Conservation (phyloP, 1,140 invertebrate species). For the Bathynomus jamesi region DNA sequence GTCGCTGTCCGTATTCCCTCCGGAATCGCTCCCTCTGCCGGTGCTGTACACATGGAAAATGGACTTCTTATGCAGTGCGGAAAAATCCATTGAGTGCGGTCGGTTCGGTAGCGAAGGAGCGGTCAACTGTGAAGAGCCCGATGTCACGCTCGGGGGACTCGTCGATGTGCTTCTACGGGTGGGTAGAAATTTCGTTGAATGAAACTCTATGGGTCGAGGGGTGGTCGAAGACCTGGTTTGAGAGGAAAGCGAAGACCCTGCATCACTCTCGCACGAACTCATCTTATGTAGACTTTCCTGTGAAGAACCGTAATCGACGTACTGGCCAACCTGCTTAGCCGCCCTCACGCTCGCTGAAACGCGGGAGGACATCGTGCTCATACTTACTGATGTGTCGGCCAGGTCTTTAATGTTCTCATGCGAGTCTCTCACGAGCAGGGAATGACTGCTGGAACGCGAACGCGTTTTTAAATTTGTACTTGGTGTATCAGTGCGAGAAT, state of each 20-base stretch:
- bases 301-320: constrained; percentile 34
- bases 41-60: constrained; percentile 29
- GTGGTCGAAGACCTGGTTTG: constrained; percentile 34
- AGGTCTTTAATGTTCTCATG: constrained; percentile 29
- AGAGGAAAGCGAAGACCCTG: constrained; percentile 33
- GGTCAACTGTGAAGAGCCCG: constrained; percentile 25
- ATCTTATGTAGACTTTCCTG: constrained; percentile 35
- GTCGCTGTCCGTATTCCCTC: constrained; percentile 34
- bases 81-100: constrained; percentile 30
- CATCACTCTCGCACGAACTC: constrained; percentile 36
- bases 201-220: constrained; percentile 27
- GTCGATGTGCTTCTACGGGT: constrained; percentile 32
- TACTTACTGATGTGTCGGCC: constrained; percentile 22
- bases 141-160: constrained; percentile 30
- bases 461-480: background rate
- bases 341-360: constrained; percentile 31
- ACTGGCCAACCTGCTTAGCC: constrained; percentile 32
- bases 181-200: constrained; percentile 23
- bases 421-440: constrained; percentile 21
- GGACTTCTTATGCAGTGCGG: constrained; percentile 27
- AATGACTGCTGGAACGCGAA: constrained; percentile 30
- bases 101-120: background rate
- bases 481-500: background rate
- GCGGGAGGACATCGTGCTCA: constrained; percentile 18
- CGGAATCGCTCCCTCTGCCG: constrained; percentile 33